These are phyloP conservation scores for Porites lobata DNA, from an alignment of 92 coral and sea anemone species.

Conservation along the genomic window DNA sequence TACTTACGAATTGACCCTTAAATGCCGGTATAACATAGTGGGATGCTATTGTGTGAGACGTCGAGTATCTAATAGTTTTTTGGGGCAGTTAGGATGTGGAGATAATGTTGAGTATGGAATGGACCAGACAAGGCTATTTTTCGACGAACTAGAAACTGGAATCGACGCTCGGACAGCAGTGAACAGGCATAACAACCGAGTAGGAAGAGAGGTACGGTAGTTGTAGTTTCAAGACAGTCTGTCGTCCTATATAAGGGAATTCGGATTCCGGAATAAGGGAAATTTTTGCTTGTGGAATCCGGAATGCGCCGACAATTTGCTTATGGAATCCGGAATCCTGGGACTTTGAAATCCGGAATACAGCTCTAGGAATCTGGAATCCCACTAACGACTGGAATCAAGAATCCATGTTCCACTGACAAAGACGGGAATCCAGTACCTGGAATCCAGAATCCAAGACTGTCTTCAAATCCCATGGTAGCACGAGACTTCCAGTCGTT, in stretches of 20 bases:
- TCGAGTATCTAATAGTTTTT: background rate
- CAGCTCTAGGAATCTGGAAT: too few relatives aligned
- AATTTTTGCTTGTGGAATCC: background rate
- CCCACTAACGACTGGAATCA: too few relatives aligned
- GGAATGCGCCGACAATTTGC: too few relatives aligned
- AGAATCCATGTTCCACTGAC: too few relatives aligned
- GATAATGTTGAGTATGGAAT: slow-evolving; percentile 88
- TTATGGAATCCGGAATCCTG: too few relatives aligned
- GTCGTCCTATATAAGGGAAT: background rate
- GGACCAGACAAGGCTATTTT: slow-evolving; percentile 70
- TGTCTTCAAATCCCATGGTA: background rate
- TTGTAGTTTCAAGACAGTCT: background rate
- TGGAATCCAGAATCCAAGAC: too few relatives aligned
- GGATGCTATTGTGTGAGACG: slow-evolving; percentile 66
- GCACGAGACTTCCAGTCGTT: background rate
- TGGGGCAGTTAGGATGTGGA: slow-evolving; percentile 63
- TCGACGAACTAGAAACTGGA: slow-evolving; percentile 73
- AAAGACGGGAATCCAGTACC: too few relatives aligned
- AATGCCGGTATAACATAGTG: slow-evolving; percentile 74
- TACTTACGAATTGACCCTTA: slow-evolving; percentile 66
- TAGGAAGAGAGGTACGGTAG: slow-evolving; percentile 84
- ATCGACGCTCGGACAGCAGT: slow-evolving; percentile 59
- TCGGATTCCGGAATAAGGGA: background rate
- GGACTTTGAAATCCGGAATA: too few relatives aligned
- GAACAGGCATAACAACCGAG: slow-evolving; percentile 85